Evolutionary conservation across 2,797 vertebrate species (phyloP).

Genomic region (Molossus alvarezi): DNA sequence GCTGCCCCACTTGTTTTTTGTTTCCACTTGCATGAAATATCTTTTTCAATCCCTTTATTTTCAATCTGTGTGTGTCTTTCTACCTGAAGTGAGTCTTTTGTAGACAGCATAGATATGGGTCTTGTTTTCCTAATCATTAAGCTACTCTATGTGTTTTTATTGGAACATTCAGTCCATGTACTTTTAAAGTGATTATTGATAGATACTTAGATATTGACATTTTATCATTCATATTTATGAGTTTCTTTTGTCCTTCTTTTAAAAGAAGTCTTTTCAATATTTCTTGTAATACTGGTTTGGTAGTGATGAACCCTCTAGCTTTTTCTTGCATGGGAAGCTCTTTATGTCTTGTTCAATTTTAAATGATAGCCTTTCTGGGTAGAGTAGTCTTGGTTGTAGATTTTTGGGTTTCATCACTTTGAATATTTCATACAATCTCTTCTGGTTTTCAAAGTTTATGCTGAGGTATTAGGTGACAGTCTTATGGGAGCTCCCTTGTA

Average conservation of each 20-base stretch:
- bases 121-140: not conserved
- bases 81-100: not conserved
- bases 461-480: not conserved
- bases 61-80: not conserved
- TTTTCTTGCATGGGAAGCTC: not conserved
- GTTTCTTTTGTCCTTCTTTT: not conserved
- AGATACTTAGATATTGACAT: not conserved
- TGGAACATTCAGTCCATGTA: not conserved
- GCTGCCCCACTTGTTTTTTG: not conserved
- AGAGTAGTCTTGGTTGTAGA: not conserved
- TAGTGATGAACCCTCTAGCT: not conserved
- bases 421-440: not conserved
- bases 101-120: not conserved
- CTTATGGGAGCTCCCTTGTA: not conserved
- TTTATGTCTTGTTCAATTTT: not conserved
- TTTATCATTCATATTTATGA: not conserved
- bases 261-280: not conserved
- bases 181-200: not conserved
- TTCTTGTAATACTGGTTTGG: not conserved
- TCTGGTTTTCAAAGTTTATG: not conserved
- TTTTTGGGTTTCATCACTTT: not conserved
- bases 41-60: not conserved
- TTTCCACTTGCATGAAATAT: not conserved
- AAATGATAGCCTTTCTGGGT: not conserved
- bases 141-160: not conserved